These are phyloP conservation scores for Sitophilus oryzae DNA, from an alignment of 1,140 invertebrate species.

Conservation along the genomic window DNA sequence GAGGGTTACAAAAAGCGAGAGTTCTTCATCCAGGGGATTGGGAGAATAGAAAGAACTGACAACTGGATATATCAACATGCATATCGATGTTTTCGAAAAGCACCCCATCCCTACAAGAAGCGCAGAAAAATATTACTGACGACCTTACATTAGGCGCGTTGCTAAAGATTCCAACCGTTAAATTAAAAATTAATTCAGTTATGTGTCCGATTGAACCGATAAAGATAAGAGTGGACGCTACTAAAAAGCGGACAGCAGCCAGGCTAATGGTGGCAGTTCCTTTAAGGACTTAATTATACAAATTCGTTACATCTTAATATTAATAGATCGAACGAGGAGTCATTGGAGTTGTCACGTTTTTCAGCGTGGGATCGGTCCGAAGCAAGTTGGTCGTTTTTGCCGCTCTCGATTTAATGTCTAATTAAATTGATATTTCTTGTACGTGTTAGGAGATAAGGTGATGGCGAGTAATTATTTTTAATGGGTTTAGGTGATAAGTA, in stretches of 20 bases:
- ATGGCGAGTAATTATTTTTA: background rate
- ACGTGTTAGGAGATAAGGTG: background rate
- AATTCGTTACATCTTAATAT: conserved; percentile 9
- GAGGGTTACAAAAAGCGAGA: no score
- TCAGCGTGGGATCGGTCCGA: background rate
- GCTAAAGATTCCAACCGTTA: no score
- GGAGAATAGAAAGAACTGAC: no score
- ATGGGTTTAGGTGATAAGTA: background rate
- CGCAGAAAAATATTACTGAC: no score
- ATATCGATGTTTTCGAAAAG: no score
- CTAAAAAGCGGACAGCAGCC: no score
- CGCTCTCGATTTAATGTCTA: background rate
- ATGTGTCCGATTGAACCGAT: background rate
- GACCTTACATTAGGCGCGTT: no score
- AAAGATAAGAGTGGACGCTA: background rate
- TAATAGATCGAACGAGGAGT: background rate
- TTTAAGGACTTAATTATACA: conserved; percentile 6
- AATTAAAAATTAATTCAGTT: background rate
- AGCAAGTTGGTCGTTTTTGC: background rate
- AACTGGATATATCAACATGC: no score
- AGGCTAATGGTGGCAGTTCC: background rate
- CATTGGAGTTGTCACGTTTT: background rate
- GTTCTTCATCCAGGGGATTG: no score
- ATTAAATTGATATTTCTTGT: background rate
- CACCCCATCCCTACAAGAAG: no score